phyloP scores from a whole-genome alignment of 2,888 invertebrate genomes.

The Pycnomerus fuliginosus region DNA sequence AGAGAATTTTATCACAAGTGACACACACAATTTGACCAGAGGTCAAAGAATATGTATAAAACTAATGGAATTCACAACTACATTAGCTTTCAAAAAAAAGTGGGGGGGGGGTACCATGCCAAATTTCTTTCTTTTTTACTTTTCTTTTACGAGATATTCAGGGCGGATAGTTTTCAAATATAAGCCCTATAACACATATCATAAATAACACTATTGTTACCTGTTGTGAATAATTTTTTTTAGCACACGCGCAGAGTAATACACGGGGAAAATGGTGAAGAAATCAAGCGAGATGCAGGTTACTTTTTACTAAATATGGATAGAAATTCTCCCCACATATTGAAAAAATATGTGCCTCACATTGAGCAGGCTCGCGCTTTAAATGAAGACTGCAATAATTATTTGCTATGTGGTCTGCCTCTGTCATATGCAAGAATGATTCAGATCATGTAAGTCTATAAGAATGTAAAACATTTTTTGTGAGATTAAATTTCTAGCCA shows the following conservation, averaged over 20 bases:
- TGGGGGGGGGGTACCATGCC: no score
- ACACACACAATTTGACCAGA: no score
- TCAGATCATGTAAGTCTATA: conserved; percentile 38
- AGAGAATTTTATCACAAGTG: no score
- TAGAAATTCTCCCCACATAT: conserved; percentile 44
- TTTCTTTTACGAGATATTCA: no score
- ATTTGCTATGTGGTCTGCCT: conserved; percentile 45
- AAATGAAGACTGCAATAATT: conserved; percentile 39
- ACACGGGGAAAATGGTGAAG: conserved; percentile 37
- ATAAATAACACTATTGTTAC: no score
- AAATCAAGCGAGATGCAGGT: conserved; percentile 43
- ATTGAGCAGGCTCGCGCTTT: conserved; percentile 31
- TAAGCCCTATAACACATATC: no score
- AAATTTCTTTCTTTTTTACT: no score
- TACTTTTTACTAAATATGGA: conserved; percentile 47
- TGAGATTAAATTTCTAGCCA: conserved; percentile 32
- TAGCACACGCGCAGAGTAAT: conserved; percentile 44
- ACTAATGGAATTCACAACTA: no score
- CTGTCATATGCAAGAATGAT: conserved; percentile 40
- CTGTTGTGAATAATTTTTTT: no score
- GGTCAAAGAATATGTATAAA: no score
- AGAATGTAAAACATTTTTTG: neutral
- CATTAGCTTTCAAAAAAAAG: no score
- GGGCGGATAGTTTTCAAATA: no score
- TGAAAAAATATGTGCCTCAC: conserved; percentile 38